Evolutionary conservation across 53 echinoderm and acorn worm genomes (phyloP), one percentile per base, ranked within the genome.

Genomic region (Antedon mediterranea): DNA sequence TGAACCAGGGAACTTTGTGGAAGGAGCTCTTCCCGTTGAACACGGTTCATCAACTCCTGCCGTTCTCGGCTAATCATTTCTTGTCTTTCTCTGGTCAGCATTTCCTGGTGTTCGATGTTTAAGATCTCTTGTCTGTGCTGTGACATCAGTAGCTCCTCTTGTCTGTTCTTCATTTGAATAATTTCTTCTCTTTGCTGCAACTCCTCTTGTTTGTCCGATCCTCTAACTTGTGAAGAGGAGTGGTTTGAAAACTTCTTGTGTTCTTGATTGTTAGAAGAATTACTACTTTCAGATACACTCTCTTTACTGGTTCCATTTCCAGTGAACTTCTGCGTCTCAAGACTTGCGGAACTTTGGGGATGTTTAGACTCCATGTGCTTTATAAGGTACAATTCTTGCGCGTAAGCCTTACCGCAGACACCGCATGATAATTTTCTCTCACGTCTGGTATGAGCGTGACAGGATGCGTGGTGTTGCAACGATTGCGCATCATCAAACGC

Each of bases 291-390:
- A 2, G 57, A 57, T 23, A 26, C 20, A 57, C 23, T 57, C 3
- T 57, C 57, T 57, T 57, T 57, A 57, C 57, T 57, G 2, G 57
- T 26, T 11, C 57, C 57, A 23, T 57, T 57, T 57, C 57, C 57
- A 3, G 57, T 18, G 23, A 57, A 57, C 20, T 57, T 57, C 57
- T 57, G 57, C 20, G 57, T 18, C 20, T 57, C 57, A 11, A 57
- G 73, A 74, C 74, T 80, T 72, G 73, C 32, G 30, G 79, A 81
- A 0, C 85, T 42, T 33, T 93, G 93, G 8, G 95, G 91, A 73
- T 95, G 95, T 79, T 95, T 95, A 30, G 81, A 84, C 29, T 78
- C 82, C 89, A 95, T 89, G 43, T 95, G 95, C 86, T 89, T 95
- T 86, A 89, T 87, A 31, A 95, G 82, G 82, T 95, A 95, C 74